phyloP scores from a whole-genome alignment of 2,113 vertebrate genomes.

The Morone saxatilis region DNA sequence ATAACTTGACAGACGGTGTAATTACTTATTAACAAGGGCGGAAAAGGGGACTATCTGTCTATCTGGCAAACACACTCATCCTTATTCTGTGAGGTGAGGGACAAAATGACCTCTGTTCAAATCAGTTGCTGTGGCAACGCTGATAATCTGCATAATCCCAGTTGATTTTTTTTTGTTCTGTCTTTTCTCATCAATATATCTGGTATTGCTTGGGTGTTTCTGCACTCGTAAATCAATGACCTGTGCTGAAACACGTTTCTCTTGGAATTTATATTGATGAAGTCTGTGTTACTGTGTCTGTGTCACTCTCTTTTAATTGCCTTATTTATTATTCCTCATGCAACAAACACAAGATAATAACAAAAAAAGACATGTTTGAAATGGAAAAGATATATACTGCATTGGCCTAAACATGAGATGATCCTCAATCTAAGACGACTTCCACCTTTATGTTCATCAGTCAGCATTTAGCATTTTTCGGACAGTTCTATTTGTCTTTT shows the following conservation, averaged over 20 bases:
- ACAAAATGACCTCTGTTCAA: constrained; percentile 51
- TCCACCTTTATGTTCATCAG: background rate
- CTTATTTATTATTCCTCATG: background rate
- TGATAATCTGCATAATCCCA: constrained; percentile 36
- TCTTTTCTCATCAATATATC: background rate
- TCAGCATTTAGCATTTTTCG: background rate
- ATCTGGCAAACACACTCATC: constrained; percentile 34
- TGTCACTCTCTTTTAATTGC: background rate
- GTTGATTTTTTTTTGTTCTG: background rate
- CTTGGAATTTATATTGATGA: constrained; percentile 17
- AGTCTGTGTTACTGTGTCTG: background rate
- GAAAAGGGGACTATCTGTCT: constrained; percentile 22
- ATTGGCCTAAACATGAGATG: background rate
- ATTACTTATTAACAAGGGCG: constrained; percentile 71
- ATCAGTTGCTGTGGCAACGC: constrained; percentile 27
- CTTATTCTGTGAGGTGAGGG: constrained; percentile 43
- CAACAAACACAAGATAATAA: background rate
- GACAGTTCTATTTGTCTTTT: background rate
- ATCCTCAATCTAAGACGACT: background rate
- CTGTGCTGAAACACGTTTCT: constrained; percentile 4
- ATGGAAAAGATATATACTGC: background rate
- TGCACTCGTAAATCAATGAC: constrained; percentile 27
- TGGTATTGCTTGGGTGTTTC: background rate
- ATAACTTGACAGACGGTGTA: constrained; percentile 72
- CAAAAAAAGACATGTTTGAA: background rate